Evolutionary conservation across 2,888 invertebrate genomes (phyloP).

Genomic region (Myathropa florea): DNA sequence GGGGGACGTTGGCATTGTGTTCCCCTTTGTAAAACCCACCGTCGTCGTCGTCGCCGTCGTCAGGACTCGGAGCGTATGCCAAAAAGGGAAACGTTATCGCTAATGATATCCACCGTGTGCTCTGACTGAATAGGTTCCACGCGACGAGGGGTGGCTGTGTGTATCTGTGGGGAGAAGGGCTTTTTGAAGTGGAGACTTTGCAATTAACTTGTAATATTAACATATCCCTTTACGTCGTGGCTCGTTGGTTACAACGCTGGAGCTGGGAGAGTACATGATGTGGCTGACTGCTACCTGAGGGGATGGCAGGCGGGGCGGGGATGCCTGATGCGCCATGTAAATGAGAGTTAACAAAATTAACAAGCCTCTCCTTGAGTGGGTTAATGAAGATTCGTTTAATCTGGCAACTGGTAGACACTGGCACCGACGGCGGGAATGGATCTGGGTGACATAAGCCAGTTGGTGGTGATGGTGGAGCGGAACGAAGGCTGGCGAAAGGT

Average conservation of each 20-base stretch:
- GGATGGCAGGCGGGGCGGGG: background rate
- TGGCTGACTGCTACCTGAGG: conserved; percentile 11
- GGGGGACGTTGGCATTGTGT: conserved; percentile 56
- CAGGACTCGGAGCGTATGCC: conserved; percentile 11
- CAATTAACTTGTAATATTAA: conserved; percentile 71
- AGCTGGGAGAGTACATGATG: background rate
- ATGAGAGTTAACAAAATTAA: conserved; percentile 69
- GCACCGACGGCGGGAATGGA: no score
- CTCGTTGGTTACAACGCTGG: conserved; percentile 21
- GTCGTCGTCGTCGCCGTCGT: background rate
- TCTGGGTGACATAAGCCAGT: conserved; percentile 10
- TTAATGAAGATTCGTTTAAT: conserved; percentile 71
- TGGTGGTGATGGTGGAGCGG: background rate
- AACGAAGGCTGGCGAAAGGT: conserved; percentile 3
- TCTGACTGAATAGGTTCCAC: conserved; percentile 50
- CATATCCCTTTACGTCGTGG: conserved; percentile 52
- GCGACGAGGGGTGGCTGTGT: background rate
- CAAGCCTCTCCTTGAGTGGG: conserved; percentile 68
- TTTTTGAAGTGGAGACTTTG: conserved; percentile 61
- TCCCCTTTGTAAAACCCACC: conserved; percentile 49
- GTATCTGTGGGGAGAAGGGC: conserved; percentile 1
- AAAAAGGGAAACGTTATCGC: conserved; percentile 60
- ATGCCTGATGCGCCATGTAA: conserved; percentile 61
- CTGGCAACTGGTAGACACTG: conserved; percentile 48
- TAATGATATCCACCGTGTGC: conserved; percentile 56